Conservation (phyloP, 2,888 invertebrate genomes). For the Homarus gammarus region DNA sequence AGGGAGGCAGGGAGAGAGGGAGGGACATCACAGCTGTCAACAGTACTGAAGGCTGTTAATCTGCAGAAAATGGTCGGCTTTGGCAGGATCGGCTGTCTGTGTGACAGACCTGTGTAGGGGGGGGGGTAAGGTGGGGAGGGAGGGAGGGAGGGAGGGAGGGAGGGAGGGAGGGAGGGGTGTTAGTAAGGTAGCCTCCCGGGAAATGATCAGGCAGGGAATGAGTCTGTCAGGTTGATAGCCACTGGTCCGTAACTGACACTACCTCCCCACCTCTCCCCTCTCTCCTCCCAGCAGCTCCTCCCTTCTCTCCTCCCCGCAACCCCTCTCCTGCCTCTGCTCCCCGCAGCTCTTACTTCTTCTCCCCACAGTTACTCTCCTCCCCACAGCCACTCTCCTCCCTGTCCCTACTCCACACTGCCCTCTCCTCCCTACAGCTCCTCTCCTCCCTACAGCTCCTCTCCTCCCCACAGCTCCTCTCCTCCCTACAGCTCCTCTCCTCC, state of each 20-base stretch:
- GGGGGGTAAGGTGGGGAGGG: constrained; percentile 2
- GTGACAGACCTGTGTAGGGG: not conserved
- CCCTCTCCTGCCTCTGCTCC: too few species aligned
- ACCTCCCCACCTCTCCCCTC: not conserved
- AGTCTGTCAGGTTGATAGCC: constrained; percentile 40
- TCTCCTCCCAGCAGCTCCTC: not conserved
- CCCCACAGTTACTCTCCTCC: too few species aligned
- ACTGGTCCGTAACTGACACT: constrained; percentile 48
- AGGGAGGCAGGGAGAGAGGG: not conserved
- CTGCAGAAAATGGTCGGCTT: constrained; percentile 50
- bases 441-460: too few species aligned
- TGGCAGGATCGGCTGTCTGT: constrained; percentile 30
- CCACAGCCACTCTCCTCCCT: not conserved
- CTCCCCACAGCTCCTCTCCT: too few species aligned
- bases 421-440: too few species aligned
- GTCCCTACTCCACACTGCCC: not conserved
- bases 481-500: too few species aligned
- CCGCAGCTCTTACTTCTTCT: too few species aligned
- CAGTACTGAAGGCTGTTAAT: constrained; percentile 31
- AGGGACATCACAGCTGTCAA: constrained; percentile 14
- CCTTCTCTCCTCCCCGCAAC: not conserved
- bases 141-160: not conserved
- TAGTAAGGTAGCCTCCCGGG: not conserved
- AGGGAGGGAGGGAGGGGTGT: not conserved
- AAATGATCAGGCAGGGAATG: constrained; percentile 52